Base-by-base conservation (phyloP, 1,140 invertebrate genomes). In the Euura saliciscinereae region DNA sequence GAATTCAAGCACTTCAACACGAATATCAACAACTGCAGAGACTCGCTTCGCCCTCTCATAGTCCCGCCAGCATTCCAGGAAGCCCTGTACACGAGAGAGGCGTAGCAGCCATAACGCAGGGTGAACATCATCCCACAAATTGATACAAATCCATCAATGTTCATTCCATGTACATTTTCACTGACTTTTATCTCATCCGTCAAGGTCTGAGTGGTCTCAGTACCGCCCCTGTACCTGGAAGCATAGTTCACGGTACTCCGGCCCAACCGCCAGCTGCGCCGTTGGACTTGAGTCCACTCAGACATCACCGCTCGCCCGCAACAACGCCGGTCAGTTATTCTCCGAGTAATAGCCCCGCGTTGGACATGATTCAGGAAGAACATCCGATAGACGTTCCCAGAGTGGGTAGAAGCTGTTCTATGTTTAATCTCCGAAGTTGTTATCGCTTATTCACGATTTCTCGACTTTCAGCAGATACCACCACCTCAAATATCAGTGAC, bases 291-390 rank as follows among this genome's bases (percentile, higher is more conserved):
- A 87, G 86, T 78, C 86, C 86, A 66, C 71, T 88, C 43, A 79
- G 86, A 70, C 86, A 87, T 78, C 86, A 87, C 72, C 81, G 87
- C 77, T 88, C 87, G 71, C 86, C 87, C 71, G 84, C 85, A n/a
- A 88, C 87, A 13, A 87, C 87, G 42, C 86, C 87, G 51, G 86
- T 88, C 6, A 87, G 85, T 80, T 88, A 88, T 76, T 88, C 87
- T 10, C 86, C 86, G 64, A 88, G 86, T 76, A 88, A 88, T 70
- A 90, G 92, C 78, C 90, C 92, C 70, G 92, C 93, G 76, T 86
- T 97, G 66, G 94, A 95, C 78, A 96, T 96, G 91, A 97, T 97
- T 66, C 93, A 95, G 81, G 95, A 97, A 81, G 94, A 96, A 84
- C 86, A 87, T 81, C 91, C 89, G 72, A 85, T 89, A 44, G 89